These are phyloP conservation scores for Misgurnus anguillicaudatus DNA, from an alignment of 2,113 vertebrate genomes.

Conservation along the genomic window DNA sequence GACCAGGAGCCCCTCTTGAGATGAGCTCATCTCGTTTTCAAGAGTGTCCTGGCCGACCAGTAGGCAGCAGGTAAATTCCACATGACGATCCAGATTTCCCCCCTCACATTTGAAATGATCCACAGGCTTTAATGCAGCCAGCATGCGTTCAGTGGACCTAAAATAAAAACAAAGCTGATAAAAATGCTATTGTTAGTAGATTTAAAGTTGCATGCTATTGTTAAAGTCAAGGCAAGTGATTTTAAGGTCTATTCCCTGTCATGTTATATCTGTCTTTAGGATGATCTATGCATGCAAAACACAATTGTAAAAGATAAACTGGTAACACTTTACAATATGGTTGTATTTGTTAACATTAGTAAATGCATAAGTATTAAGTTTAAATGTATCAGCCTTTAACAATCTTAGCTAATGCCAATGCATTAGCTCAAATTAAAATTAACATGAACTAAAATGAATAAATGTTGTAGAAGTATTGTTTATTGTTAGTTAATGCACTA, in stretches of 20 bases:
- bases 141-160: conserved; percentile 19
- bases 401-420: too few species aligned
- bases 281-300: conserved; percentile 33
- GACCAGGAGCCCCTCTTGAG: conserved; percentile 86
- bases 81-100: conserved; percentile 74
- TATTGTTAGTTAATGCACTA: too few species aligned
- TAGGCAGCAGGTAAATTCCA: conserved; percentile 84
- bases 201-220: conserved; percentile 18
- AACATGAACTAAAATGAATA: too few species aligned
- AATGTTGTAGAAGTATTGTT: too few species aligned
- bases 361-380: too few species aligned
- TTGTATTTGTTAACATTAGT: not conserved
- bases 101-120: conserved; percentile 50
- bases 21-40: conserved; percentile 86
- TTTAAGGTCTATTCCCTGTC: not conserved
- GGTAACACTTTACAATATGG: too few species aligned
- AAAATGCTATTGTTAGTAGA: conserved; percentile 19
- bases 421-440: too few species aligned
- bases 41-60: conserved; percentile 82
- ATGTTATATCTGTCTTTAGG: conserved; percentile 7
- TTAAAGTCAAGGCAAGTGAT: conserved; percentile 29
- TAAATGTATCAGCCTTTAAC: too few species aligned
- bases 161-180: not conserved
- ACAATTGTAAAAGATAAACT: not conserved
- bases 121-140: conserved; percentile 43